Evolutionary conservation across 1,140 invertebrate species (phyloP), one percentile per base, ranked within the genome.

Genomic region (Drosophila mojavensis): DNA sequence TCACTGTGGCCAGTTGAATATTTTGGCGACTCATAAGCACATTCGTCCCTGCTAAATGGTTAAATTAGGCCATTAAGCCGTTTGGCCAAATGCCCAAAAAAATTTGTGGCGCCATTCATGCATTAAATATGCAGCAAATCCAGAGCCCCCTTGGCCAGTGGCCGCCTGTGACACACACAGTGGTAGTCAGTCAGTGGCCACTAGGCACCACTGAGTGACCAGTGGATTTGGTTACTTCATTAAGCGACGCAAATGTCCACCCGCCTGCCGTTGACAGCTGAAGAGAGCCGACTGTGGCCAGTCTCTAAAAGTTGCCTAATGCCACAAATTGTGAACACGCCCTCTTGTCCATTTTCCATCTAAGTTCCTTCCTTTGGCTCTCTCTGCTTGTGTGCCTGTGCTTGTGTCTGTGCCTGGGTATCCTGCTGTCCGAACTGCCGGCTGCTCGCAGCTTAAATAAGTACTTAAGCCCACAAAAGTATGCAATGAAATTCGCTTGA

Each of bases 91-190:
- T 88, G 77, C 73, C 65, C 79, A 71, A 68, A 82, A 24, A 79
- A 88, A 48, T 41, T 66, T 82, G 83, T 71, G 79, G 59, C 79
- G 61, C 79, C 84, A 72, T 88, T 80, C 77, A 82, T 89, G 83
- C 84, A 89, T 86, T 88, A 88, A 86, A 86, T 89, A 86, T 86
- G 83, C 83, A 79, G 76, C 84, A 89, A 74, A 83, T 88, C 73
- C 86, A 36, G 30, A 55, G 43, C 9, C 68, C 62, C 45, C n/a
- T 65, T 70, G 50, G 28, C 20, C 39, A 28, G 30, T n/a, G 17
- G 28, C 17, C 73, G 36, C 15, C 10, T 3, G 43, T 39, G n/a
- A 26, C 62, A 17, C 55, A 47, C 48, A 47, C 48, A 9, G 43
- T 47, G 43, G n/a, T 30, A 58, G 39, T 65, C 26, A 13, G 59